Evolutionary conservation across 2,797 vertebrate species (phyloP).

Genomic region (Merluccius polli): DNA sequence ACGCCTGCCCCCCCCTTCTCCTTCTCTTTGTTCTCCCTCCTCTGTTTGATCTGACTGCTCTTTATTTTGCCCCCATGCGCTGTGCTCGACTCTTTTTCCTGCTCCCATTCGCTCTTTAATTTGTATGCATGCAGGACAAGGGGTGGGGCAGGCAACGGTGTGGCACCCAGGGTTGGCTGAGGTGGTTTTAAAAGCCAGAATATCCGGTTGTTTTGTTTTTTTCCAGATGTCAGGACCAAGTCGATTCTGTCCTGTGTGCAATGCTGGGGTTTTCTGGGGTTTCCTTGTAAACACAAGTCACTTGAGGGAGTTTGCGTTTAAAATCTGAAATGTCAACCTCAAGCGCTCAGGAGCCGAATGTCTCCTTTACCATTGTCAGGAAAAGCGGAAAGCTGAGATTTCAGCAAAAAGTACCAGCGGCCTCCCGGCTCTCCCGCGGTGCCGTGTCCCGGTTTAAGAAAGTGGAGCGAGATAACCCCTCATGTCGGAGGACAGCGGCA

Average conservation of each 20-base stretch:
- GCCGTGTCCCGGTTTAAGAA: slow-evolving; percentile 34
- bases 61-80: too few relatives aligned
- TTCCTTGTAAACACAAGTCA: slow-evolving; percentile 12
- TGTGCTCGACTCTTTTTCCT: slow-evolving; percentile 32
- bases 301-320: slow-evolving; percentile 20
- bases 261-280: neutral
- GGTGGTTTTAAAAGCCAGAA: neutral
- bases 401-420: slow-evolving; percentile 15
- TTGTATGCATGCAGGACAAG: slow-evolving; percentile 25
- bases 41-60: slow-evolving; percentile 31
- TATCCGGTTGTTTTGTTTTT: neutral
- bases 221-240: neutral
- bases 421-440: slow-evolving; percentile 24
- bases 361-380: slow-evolving; percentile 21
- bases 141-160: neutral
- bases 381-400: slow-evolving; percentile 25
- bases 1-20: neutral
- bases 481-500: slow-evolving; percentile 26
- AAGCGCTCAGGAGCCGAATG: slow-evolving; percentile 7
- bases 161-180: slow-evolving; percentile 5
- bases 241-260: neutral
- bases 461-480: slow-evolving; percentile 47
- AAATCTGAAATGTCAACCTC: slow-evolving; percentile 40
- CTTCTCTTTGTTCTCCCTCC: slow-evolving; percentile 22
- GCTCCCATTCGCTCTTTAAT: slow-evolving; percentile 29